These are phyloP conservation scores for Chloromyia formosa DNA, from an alignment of 2,888 invertebrate genomes.

Conservation along the genomic window DNA sequence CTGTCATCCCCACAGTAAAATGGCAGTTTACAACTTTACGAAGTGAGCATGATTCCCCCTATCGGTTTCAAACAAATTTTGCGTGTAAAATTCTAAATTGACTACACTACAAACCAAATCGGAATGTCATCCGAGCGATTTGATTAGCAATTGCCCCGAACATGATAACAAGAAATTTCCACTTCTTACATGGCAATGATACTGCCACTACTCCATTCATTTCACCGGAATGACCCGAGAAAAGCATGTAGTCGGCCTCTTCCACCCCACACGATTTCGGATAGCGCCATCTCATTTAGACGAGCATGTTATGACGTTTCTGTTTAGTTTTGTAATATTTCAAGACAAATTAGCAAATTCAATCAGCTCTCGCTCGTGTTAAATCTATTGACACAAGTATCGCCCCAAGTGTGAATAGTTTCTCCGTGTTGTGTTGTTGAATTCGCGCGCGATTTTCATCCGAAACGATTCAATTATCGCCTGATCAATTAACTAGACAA, in stretches of 20 bases:
- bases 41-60: too few relatives aligned
- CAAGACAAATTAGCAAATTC: conserved; percentile 12
- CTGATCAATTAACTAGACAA: not conserved
- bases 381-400: not conserved
- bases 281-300: not conserved
- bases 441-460: not conserved
- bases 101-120: too few relatives aligned
- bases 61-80: too few relatives aligned
- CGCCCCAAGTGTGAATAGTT: too few relatives aligned
- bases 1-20: too few relatives aligned
- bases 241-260: not conserved
- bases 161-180: too few relatives aligned
- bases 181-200: not conserved
- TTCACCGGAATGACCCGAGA: conserved; percentile 18
- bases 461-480: not conserved
- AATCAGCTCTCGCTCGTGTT: conserved; percentile 30
- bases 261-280: not conserved
- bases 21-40: too few relatives aligned
- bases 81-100: too few relatives aligned
- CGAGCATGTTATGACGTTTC: conserved; percentile 31
- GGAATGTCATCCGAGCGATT: too few relatives aligned
- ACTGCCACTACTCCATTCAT: not conserved
- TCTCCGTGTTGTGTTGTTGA: not conserved
- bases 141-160: too few relatives aligned
- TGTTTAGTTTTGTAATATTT: conserved; percentile 38